phyloP scores from a whole-genome alignment of 2,797 vertebrate genomes.

The Steatocranus sp. region DNA sequence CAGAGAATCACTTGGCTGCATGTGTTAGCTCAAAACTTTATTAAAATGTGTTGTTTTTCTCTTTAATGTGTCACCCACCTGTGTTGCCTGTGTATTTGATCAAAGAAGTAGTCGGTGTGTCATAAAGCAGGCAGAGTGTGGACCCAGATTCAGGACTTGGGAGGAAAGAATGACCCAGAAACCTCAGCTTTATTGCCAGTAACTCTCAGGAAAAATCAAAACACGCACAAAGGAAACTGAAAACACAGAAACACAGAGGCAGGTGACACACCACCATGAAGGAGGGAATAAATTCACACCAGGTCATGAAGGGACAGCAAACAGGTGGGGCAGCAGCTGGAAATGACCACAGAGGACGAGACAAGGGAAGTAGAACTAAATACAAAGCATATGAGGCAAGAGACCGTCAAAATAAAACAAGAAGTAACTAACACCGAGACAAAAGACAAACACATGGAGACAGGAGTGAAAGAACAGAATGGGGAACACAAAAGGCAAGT shows the following conservation, averaged over 20 bases:
- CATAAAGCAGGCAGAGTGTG: too few species aligned
- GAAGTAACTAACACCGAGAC: rapidly evolving
- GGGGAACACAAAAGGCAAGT: background rate
- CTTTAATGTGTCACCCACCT: background rate
- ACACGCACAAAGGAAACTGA: too few species aligned
- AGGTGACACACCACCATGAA: too few species aligned
- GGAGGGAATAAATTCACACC: too few species aligned
- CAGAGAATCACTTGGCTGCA: background rate
- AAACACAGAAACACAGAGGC: too few species aligned
- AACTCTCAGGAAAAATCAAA: too few species aligned
- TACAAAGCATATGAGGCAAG: background rate
- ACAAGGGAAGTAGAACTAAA: background rate
- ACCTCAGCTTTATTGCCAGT: too few species aligned
- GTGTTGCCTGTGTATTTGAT: background rate
- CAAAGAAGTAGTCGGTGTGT: background rate
- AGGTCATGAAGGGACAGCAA: too few species aligned
- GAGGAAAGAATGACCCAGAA: too few species aligned
- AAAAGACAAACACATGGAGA: background rate
- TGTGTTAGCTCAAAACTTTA: background rate
- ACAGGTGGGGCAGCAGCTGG: background rate
- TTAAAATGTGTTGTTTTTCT: background rate
- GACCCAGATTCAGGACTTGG: too few species aligned
- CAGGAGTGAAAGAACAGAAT: background rate
- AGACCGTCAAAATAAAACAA: background rate
- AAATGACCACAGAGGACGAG: background rate